These are phyloP conservation scores for Abscondita cerata DNA, from an alignment of 2,888 invertebrate species.

Conservation along the genomic window DNA sequence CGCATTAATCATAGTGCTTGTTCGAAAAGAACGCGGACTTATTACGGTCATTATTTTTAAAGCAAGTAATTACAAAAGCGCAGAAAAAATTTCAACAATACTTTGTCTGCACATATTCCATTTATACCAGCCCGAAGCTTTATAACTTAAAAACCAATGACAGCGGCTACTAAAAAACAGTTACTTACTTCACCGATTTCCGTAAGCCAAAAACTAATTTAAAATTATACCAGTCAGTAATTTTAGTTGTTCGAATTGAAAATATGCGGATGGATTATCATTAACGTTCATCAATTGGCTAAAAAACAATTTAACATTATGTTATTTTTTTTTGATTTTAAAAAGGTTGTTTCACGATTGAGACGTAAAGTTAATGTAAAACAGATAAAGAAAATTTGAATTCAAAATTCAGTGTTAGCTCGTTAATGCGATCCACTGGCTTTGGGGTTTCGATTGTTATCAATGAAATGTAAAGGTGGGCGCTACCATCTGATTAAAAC, in stretches of 20 bases:
- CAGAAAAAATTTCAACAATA: neutral
- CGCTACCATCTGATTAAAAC: too few relatives aligned
- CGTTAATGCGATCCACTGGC: neutral
- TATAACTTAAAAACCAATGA: conserved; percentile 20
- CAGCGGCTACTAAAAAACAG: conserved; percentile 22
- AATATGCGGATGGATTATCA: conserved; percentile 22
- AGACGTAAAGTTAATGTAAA: conserved; percentile 2
- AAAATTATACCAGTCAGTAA: conserved; percentile 21
- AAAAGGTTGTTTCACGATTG: neutral
- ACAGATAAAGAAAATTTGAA: neutral
- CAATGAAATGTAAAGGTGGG: too few relatives aligned
- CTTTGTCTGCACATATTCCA: neutral
- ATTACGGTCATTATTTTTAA: neutral
- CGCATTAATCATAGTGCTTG: too few relatives aligned
- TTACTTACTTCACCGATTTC: conserved; percentile 20
- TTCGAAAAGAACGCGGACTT: neutral
- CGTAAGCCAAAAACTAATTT: conserved; percentile 22
- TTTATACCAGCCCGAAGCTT: conserved; percentile 11
- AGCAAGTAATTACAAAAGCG: neutral
- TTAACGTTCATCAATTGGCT: conserved; percentile 16
- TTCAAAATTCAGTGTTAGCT: neutral
- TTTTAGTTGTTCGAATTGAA: conserved; percentile 12
- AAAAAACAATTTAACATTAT: neutral
- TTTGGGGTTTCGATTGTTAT: neutral
- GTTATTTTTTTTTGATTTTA: conserved; percentile 5